phyloP scores from a whole-genome alignment of 2,797 vertebrate genomes.

The Capromys pilorides region DNA sequence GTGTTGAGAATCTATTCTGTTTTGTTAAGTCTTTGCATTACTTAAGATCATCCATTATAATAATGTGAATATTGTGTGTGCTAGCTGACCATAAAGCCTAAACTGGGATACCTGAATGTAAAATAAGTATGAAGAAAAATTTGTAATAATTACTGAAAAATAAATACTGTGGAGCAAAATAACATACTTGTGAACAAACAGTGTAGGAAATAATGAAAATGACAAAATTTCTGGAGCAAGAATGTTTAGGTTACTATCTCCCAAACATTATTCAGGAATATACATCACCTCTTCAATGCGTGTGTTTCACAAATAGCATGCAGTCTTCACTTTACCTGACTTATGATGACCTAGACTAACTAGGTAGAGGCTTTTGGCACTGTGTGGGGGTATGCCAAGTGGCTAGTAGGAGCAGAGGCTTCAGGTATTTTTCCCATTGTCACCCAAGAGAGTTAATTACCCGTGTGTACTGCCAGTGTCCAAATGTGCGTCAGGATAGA shows the following conservation, averaged over 20 bases:
- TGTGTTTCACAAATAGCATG: neutral
- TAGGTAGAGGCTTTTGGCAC: neutral
- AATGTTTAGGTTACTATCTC: constrained; percentile 7
- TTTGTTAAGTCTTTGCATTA: neutral
- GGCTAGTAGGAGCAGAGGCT: neutral
- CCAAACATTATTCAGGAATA: neutral
- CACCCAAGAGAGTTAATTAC: neutral
- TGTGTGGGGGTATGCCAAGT: neutral
- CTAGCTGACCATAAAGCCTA: neutral
- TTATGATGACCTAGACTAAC: neutral
- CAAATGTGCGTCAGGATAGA: neutral
- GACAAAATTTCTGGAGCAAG: neutral
- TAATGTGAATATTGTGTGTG: neutral
- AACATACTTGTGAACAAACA: neutral
- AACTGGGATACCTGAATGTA: neutral
- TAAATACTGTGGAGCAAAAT: neutral
- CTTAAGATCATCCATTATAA: neutral
- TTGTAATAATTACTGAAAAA: neutral
- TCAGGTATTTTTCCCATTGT: neutral
- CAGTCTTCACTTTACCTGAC: neutral
- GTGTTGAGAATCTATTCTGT: neutral
- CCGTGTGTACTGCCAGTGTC: neutral
- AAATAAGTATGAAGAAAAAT: constrained; percentile 20
- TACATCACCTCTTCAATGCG: neutral
- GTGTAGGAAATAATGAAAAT: neutral